phyloP scores from a whole-genome alignment of 2,113 vertebrate genomes.

The Oxyruncus cristatus region DNA sequence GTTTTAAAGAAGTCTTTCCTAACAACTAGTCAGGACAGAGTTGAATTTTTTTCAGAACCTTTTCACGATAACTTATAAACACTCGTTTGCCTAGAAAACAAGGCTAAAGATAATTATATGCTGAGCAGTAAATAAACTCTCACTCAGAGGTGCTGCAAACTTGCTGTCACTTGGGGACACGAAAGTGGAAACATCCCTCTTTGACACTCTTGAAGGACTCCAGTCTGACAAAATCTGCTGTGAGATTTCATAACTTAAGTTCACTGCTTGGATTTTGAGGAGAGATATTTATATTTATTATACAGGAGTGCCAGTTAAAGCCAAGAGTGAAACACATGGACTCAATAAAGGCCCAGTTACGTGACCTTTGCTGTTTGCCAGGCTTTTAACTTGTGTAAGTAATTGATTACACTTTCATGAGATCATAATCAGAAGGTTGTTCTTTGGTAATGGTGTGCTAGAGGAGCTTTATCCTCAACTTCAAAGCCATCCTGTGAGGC shows the following conservation, averaged over 20 bases:
- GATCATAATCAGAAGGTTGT: slow-evolving; percentile 85
- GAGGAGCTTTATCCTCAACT: slow-evolving; percentile 80
- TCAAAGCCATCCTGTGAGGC: slow-evolving; percentile 82
- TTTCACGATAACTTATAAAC: neutral
- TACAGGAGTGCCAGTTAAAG: slow-evolving; percentile 39
- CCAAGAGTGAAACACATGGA: slow-evolving; percentile 67
- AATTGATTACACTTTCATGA: slow-evolving; percentile 82
- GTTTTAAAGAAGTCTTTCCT: neutral
- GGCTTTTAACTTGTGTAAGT: slow-evolving; percentile 76
- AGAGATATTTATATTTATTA: slow-evolving; percentile 56
- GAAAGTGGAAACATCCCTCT: neutral
- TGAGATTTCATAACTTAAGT: slow-evolving; percentile 64
- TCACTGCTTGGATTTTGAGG: slow-evolving; percentile 27
- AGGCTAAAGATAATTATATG: neutral
- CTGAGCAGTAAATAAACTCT: neutral
- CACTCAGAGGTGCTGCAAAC: neutral
- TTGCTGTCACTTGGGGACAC: neutral
- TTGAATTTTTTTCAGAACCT: neutral
- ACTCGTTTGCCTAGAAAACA: neutral
- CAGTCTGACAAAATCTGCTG: slow-evolving; percentile 51
- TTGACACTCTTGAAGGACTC: neutral
- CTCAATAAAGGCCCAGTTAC: slow-evolving; percentile 77
- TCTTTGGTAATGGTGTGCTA: slow-evolving; percentile 81
- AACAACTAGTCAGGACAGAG: neutral
- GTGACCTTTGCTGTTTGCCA: slow-evolving; percentile 74